Conservation (phyloP, 2,888 invertebrate genomes). For the Oligia fasciuncula region DNA sequence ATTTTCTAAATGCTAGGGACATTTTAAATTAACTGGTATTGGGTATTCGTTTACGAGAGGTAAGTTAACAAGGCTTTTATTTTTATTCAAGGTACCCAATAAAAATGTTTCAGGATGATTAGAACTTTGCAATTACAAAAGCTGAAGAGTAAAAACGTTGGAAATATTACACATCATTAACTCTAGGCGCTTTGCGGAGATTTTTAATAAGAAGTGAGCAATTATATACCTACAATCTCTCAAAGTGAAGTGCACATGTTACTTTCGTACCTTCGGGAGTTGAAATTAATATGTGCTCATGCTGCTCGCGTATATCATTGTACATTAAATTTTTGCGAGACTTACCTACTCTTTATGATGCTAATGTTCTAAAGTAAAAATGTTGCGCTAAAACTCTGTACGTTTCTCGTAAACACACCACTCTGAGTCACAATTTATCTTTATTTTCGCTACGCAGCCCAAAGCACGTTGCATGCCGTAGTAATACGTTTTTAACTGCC, state of each 20-base stretch:
- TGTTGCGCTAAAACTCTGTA: conserved; percentile 36
- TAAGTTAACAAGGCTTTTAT: not conserved
- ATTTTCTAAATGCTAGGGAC: conserved; percentile 36
- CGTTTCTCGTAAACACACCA: conserved; percentile 50
- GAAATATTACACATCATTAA: conserved; percentile 42
- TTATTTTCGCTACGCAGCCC: conserved; percentile 31
- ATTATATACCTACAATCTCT: conserved; percentile 42
- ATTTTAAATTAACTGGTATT: conserved; percentile 16
- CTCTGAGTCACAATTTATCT: conserved; percentile 45
- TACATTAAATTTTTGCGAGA: conserved; percentile 26
- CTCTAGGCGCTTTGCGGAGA: conserved; percentile 17
- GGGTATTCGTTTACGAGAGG: conserved; percentile 2
- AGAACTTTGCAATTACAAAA: conserved; percentile 11
- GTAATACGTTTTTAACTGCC: conserved; percentile 25
- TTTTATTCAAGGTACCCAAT: not conserved
- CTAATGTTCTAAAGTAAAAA: conserved; percentile 56
- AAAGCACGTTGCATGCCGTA: conserved; percentile 42
- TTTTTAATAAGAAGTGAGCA: conserved; percentile 53
- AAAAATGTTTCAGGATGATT: conserved; percentile 1
- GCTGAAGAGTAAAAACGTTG: conserved; percentile 14
- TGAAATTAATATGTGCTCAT: conserved; percentile 38
- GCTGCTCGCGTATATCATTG: conserved; percentile 34
- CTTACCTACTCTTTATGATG: conserved; percentile 41
- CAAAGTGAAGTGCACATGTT: conserved; percentile 48
- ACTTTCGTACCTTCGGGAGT: conserved; percentile 40